A percentile compares a stretch with the other conserved stretches of the same genome.
phyloP scores from a whole-genome alignment of 2,113 vertebrate species.

The Clarias macrocephalus region DNA sequence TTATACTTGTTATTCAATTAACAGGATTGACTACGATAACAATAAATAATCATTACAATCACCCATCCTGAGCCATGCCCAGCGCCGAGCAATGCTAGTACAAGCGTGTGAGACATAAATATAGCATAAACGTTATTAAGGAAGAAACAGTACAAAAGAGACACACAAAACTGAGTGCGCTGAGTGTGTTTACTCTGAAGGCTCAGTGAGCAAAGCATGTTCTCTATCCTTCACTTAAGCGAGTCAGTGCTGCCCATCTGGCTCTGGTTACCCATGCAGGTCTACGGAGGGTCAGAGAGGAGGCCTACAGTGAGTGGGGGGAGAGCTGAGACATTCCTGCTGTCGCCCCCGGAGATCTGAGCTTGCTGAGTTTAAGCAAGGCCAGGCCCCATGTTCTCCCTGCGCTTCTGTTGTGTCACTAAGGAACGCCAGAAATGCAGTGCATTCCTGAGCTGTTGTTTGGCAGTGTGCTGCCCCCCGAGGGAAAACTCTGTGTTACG shows the following conservation, averaged over 20 bases:
- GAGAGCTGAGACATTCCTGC: constrained; percentile 52
- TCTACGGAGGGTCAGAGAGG: constrained; percentile 40
- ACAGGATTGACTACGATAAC: not conserved
- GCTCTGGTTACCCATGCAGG: constrained; percentile 44
- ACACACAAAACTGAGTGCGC: not conserved
- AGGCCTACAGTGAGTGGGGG: constrained; percentile 32
- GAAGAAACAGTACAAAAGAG: not conserved
- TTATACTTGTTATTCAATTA: not conserved
- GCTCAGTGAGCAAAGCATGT: not conserved
- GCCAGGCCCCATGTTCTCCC: constrained; percentile 16
- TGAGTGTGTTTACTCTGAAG: not conserved
- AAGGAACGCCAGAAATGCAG: constrained; percentile 45
- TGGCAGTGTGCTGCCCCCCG: constrained; percentile 4
- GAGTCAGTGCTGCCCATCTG: constrained; percentile 52
- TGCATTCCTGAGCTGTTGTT: constrained; percentile 38
- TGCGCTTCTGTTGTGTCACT: constrained; percentile 40
- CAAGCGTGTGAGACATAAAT: not conserved
- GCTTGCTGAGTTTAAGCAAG: constrained; percentile 32
- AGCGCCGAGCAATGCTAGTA: not conserved
- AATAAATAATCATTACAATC: not conserved
- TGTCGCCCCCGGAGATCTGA: constrained; percentile 49
- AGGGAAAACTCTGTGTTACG: constrained; percentile 16
- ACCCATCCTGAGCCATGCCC: not conserved
- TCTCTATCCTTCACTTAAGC: not conserved
- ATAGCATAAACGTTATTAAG: not conserved